A percentile compares a stretch with the other conserved stretches of the same genome.
phyloP scores from a whole-genome alignment of 2,888 invertebrate genomes.

The Orthonevra nobilis region DNA sequence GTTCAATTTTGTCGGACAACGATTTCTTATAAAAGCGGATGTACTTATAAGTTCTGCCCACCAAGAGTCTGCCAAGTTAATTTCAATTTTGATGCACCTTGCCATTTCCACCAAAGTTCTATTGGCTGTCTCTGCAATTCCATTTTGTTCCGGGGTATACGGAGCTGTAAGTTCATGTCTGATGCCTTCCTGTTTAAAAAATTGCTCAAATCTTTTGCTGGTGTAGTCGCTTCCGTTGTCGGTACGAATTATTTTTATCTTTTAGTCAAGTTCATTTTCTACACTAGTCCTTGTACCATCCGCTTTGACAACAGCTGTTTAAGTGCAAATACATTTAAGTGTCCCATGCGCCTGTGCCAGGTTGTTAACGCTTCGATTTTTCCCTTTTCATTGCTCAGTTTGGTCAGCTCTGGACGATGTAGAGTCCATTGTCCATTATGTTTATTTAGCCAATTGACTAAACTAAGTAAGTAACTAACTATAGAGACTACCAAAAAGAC shows the following conservation, averaged over 20 bases:
- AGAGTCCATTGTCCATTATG: background rate
- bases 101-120: background rate
- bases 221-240: conserved; percentile 13
- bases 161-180: background rate
- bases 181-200: conserved; percentile 1
- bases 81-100: background rate
- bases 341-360: background rate
- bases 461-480: too few species aligned
- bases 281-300: background rate
- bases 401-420: background rate
- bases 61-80: background rate
- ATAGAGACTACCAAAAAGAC: too few species aligned
- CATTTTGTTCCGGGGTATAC: conserved; percentile 10
- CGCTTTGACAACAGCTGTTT: background rate
- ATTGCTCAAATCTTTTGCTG: background rate
- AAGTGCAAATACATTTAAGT: background rate
- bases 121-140: background rate
- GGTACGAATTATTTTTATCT: conserved; percentile 6
- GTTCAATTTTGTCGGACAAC: background rate
- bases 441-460: too few species aligned
- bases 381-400: background rate
- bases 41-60: background rate
- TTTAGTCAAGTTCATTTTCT: background rate
- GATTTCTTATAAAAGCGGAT: background rate
- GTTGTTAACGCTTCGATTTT: background rate